Conservation (phyloP, 2,113 vertebrate genomes). For the Balaeniceps rex region DNA sequence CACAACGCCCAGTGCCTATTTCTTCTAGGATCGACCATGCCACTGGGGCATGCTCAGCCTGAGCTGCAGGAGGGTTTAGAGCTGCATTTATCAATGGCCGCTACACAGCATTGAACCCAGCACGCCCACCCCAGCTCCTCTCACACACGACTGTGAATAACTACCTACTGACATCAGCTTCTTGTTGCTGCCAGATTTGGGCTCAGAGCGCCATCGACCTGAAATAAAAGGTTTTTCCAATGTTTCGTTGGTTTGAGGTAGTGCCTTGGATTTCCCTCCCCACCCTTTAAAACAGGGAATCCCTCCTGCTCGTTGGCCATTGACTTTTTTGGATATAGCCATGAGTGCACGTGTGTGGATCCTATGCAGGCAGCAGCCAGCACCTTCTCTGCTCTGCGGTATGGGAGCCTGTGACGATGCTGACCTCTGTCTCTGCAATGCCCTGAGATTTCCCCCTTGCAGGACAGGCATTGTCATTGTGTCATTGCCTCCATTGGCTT, state of each 20-base stretch:
- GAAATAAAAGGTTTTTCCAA: neutral
- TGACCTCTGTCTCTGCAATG: neutral
- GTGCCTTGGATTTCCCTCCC: neutral
- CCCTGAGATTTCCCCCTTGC: too few species aligned
- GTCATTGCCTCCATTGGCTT: neutral
- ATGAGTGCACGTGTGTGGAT: rapidly evolving
- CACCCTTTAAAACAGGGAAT: neutral
- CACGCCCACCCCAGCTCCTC: neutral
- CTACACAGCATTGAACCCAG: neutral
- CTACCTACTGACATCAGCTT: neutral
- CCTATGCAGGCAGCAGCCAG: neutral
- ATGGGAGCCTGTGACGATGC: neutral
- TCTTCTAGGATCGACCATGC: neutral
- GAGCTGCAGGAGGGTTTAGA: neutral
- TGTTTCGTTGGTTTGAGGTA: neutral
- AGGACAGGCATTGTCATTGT: neutral
- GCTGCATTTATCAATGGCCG: rapidly evolving
- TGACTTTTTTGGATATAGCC: neutral
- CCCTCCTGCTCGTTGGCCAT: neutral
- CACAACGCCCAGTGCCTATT: rapidly evolving
- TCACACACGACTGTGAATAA: neutral
- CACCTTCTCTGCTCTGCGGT: rapidly evolving
- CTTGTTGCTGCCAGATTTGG: neutral
- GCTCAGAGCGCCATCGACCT: neutral
- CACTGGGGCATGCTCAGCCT: neutral